Base-by-base conservation (phyloP, 2,888 invertebrate genomes). In the Thera obeliscata region DNA sequence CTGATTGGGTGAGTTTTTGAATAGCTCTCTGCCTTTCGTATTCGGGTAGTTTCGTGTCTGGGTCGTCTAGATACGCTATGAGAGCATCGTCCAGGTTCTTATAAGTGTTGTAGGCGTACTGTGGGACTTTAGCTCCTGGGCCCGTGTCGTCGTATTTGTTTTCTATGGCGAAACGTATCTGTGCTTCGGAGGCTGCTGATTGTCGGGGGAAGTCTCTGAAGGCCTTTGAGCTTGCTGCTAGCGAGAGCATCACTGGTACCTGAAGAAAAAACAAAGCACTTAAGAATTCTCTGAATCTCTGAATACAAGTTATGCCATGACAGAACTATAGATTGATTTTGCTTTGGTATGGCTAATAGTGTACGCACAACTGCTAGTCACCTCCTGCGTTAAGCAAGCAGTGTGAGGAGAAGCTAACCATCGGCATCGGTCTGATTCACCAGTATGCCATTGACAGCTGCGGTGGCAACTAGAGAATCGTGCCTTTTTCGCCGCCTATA, bases 111-210 rank as follows among this genome's bases (percentile, higher is more conserved):
- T 89, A 91, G 0, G 93, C 93, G 65, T 76, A 80, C 61, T 87
- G 87, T 0, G 80, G 85, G 1, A 75, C 68, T 35, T 86, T 87
- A 0, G 91, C 88, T 3, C 91, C 93, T 0, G 94, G 94, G 5
- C 94, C 94, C 0, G 94, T 94, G 74, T 90, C 84, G 69, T 94
- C 94, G 68, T 90, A 94, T 71, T 88, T 87, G 81, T 90, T 93
- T 56, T 94, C 91, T 35, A 87, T 67, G 9, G 94, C 94, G 70
- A 90, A 91, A 52, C 83, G 82, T 56, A 92, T 87, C 74, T 94
- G 94, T 0, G 88, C 80, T 11, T 84, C 80, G 1, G 93, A 87
- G 0, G 94, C 94, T 1, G 87, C 89, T 2, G 89, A 86, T 43
- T 76, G 68, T 0, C 61, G 56, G 2, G 35, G 73, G 70, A 33